Conservation (phyloP, 2,113 vertebrate genomes). For the Vulpes ferrilata region DNA sequence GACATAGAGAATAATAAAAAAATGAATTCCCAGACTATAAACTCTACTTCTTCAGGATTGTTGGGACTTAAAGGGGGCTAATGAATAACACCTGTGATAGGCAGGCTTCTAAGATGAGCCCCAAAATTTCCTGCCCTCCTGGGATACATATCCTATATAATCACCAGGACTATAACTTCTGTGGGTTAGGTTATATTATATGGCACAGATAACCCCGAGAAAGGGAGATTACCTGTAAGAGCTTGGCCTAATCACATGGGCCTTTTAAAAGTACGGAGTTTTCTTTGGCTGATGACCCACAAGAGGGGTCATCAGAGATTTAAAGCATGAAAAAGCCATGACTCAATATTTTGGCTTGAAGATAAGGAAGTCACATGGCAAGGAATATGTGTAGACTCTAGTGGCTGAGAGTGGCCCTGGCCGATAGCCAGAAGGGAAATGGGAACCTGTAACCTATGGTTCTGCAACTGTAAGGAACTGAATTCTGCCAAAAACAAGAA, state of each 20-base stretch:
- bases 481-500: background rate
- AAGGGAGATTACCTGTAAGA: background rate
- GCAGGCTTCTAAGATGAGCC: background rate
- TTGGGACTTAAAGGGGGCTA: background rate
- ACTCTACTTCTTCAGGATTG: background rate
- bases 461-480: background rate
- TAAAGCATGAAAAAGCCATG: background rate
- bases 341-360: background rate
- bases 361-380: background rate
- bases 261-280: background rate
- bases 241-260: background rate
- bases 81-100: background rate
- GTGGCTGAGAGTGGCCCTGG: background rate
- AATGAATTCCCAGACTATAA: background rate
- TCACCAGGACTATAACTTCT: background rate
- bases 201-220: background rate
- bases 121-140: background rate
- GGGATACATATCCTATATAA: background rate
- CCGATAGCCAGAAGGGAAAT: background rate
- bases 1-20: background rate
- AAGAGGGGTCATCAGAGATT: background rate
- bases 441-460: background rate
- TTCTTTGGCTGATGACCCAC: background rate
- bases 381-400: background rate
- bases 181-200: background rate